Percentiles rank a stretch among this genome's conserved stretches.
phyloP scores from a whole-genome alignment of 1,140 invertebrate genomes.

The Cydia strobilella region DNA sequence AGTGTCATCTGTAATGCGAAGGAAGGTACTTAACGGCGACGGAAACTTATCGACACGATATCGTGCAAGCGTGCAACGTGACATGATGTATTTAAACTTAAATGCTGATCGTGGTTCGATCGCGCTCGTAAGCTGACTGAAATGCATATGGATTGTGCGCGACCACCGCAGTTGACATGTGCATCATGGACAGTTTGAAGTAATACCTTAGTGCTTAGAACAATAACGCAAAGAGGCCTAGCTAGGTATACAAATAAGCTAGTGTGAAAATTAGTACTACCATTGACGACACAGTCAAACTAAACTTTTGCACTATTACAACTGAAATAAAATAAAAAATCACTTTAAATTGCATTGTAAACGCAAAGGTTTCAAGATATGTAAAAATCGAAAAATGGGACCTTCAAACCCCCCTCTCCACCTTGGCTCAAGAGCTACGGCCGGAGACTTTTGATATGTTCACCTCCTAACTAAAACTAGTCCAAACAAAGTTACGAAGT shows the following conservation, averaged over 20 bases:
- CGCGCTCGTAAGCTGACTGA: conserved; percentile 14
- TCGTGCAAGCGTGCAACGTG: conserved; percentile 11
- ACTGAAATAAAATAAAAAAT: no score
- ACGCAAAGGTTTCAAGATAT: no score
- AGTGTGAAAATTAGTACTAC: neutral
- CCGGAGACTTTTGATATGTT: no score
- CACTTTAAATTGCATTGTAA: no score
- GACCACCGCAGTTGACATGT: conserved; percentile 12
- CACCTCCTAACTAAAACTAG: no score
- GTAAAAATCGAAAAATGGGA: no score
- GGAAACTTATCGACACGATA: conserved; percentile 1
- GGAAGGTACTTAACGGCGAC: neutral
- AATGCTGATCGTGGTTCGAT: conserved; percentile 6
- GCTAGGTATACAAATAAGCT: neutral
- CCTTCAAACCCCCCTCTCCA: no score
- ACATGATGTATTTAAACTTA: conserved; percentile 13
- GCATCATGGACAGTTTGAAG: neutral
- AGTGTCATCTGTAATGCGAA: neutral
- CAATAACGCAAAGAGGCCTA: neutral
- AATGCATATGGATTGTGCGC: conserved; percentile 20
- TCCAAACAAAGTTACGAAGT: no score
- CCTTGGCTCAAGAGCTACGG: no score
- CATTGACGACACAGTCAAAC: neutral
- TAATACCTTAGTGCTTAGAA: conserved; percentile 3
- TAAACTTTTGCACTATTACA: neutral